Conservation (phyloP, 2,888 invertebrate species). For the Mesorhabditis sp. region DNA sequence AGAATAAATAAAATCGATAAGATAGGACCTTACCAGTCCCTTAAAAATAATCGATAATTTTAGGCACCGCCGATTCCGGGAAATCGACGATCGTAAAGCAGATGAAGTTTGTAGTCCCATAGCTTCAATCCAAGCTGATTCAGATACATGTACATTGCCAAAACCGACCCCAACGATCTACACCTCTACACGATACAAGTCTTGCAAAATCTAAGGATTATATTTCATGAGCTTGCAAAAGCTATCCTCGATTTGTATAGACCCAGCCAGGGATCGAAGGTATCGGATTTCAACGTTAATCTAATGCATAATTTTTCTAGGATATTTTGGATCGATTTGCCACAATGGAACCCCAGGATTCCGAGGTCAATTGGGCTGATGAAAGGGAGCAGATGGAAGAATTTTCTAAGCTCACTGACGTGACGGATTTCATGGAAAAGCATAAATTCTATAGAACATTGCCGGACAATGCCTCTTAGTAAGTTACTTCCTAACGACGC, state of each 20-base stretch:
- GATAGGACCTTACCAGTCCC: no score
- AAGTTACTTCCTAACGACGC: neutral
- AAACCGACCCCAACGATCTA: constrained; percentile 1
- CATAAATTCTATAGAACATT: neutral
- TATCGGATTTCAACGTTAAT: neutral
- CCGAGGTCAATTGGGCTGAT: neutral
- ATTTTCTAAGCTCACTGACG: constrained; percentile 1
- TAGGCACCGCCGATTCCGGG: constrained; percentile 5
- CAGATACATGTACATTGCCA: neutral
- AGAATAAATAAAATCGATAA: no score
- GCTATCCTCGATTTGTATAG: neutral
- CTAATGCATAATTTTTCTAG: neutral
- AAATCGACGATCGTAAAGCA: neutral
- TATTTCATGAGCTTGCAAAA: neutral
- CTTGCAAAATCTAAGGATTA: neutral
- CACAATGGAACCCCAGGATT: neutral
- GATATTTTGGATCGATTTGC: neutral
- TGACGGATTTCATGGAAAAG: neutral
- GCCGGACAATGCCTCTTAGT: neutral
- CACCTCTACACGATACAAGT: neutral
- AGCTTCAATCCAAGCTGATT: neutral
- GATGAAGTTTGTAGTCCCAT: neutral
- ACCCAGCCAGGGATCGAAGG: neutral
- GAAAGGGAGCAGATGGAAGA: constrained; percentile 2
- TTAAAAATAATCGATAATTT: neutral